Evolutionary conservation across 1,140 invertebrate species (phyloP).

Genomic region (Myzus persicae): DNA sequence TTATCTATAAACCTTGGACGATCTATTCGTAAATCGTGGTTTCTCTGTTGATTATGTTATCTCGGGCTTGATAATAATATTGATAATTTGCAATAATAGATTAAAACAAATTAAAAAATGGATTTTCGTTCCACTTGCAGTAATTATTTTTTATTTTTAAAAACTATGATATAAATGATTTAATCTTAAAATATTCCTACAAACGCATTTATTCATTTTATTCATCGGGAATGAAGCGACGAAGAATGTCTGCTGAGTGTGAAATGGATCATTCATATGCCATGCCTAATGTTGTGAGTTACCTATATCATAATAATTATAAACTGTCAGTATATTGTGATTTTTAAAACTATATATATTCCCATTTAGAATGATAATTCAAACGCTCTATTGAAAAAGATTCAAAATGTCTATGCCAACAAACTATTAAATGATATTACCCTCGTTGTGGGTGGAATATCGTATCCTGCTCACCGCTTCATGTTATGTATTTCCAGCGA

Average conservation of each 20-base stretch:
- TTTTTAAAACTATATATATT: background rate
- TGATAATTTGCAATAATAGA: background rate
- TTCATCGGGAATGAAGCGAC: slow-evolving; percentile 48
- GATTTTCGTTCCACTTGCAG: background rate
- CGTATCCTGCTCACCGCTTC: slow-evolving; percentile 88
- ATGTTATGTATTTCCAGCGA: slow-evolving; percentile 94
- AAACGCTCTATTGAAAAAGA: slow-evolving; percentile 78
- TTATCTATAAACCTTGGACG: too few relatives aligned
- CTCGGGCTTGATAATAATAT: background rate
- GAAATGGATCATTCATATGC: slow-evolving; percentile 55
- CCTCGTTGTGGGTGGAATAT: slow-evolving; percentile 79
- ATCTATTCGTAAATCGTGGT: background rate
- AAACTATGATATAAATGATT: background rate
- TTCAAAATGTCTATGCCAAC: slow-evolving; percentile 82
- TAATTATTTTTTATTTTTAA: too few relatives aligned
- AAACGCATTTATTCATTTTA: background rate
- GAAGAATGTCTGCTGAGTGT: slow-evolving; percentile 47
- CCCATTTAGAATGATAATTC: slow-evolving; percentile 79
- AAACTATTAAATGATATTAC: slow-evolving; percentile 86
- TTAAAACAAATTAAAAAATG: background rate
- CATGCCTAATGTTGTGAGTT: slow-evolving; percentile 44
- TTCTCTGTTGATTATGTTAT: background rate
- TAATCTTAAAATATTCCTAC: background rate
- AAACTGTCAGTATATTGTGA: background rate
- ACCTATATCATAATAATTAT: background rate